Evolutionary conservation across 2,797 vertebrate genomes (phyloP), one percentile per base, ranked within the genome.

Genomic region (Saxicola maurus): DNA sequence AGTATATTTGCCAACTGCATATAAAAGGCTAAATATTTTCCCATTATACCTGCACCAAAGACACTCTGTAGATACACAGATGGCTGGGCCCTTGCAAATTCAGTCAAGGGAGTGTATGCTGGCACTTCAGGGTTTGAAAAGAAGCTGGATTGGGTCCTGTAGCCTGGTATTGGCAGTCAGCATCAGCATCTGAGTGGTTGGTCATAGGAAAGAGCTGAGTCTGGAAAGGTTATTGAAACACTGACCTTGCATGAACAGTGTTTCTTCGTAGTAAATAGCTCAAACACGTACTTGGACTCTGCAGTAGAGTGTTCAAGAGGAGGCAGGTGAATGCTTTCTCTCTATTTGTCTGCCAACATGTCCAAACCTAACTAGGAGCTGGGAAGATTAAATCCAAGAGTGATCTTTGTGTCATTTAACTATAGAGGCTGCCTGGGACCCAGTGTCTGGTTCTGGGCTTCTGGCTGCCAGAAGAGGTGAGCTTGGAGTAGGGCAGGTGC

Each of bases 11-110:
- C 75, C 82, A 93, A n/a, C 64, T 57, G 28, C 53, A 45, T 61
- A 45, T 73, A 64, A 71, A 90, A 86, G n/a, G 69, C 68, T 65
- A 75, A 92, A 91, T 83, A 69, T 93, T 92, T 91, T 87, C 40
- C 43, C 2, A 1, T 87, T 55, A 40, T 62, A 78, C 37, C 80
- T 79, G 75, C 67, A 52, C 9, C 28, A 57, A 77, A 77, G 85
- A 45, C 25, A 27, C 62, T 74, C 61, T 87, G 84, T 57, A n/a
- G 42, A 62, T 48, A 38, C 45, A 28, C 88, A 83, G 89, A 86
- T 61, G 89, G 43, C 71, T 53, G 69, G 42, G 43, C 40, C 37
- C 43, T 87, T 49, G 31, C 3, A 24, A 87, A 51, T 85, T 72
- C 76, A 78, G 82, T 60, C 69, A 57, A 89, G 51, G 40, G 59